Conservation (phyloP, 2,888 invertebrate genomes). For the Rhamnusium bicolor region DNA sequence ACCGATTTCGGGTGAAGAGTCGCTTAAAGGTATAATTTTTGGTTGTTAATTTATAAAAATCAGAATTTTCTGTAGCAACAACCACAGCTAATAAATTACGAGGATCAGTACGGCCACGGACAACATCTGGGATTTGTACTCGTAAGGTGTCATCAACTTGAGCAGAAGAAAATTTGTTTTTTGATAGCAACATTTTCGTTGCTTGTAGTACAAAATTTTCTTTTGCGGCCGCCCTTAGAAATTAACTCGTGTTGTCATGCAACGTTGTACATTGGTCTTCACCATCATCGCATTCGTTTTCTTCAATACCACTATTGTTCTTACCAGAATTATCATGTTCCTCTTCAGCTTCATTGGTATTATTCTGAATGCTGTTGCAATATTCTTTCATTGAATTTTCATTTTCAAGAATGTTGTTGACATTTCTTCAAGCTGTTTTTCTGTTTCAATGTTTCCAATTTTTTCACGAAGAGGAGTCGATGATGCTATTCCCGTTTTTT, state of each 20-base stretch:
- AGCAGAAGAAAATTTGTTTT: slow-evolving; percentile 19
- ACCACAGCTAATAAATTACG: slow-evolving; percentile 51
- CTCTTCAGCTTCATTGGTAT: too few relatives aligned
- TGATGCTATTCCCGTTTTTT: slow-evolving; percentile 54
- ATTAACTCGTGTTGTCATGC: slow-evolving; percentile 25
- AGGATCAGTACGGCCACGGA: slow-evolving; percentile 46
- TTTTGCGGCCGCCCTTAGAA: slow-evolving; percentile 27
- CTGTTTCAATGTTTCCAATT: slow-evolving; percentile 54
- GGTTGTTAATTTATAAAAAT: slow-evolving; percentile 50
- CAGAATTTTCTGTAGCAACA: slow-evolving; percentile 50
- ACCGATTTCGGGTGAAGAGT: slow-evolving; percentile 41
- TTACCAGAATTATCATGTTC: too few relatives aligned
- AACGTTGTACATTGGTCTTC: not conserved
- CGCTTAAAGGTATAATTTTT: slow-evolving; percentile 40
- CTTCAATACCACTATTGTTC: too few relatives aligned
- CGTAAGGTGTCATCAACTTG: slow-evolving; percentile 52
- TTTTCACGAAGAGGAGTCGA: slow-evolving; percentile 51
- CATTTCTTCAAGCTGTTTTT: too few relatives aligned
- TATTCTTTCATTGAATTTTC: too few relatives aligned
- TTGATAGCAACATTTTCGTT: slow-evolving; percentile 27
- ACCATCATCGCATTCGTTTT: slow-evolving; percentile 23
- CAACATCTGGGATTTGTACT: slow-evolving; percentile 49
- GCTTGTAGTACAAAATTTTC: slow-evolving; percentile 37
- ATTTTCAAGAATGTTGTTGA: too few relatives aligned
- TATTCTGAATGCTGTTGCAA: too few relatives aligned